Evolutionary conservation across 2,797 vertebrate genomes (phyloP).

Genomic region (Malurus splendens): DNA sequence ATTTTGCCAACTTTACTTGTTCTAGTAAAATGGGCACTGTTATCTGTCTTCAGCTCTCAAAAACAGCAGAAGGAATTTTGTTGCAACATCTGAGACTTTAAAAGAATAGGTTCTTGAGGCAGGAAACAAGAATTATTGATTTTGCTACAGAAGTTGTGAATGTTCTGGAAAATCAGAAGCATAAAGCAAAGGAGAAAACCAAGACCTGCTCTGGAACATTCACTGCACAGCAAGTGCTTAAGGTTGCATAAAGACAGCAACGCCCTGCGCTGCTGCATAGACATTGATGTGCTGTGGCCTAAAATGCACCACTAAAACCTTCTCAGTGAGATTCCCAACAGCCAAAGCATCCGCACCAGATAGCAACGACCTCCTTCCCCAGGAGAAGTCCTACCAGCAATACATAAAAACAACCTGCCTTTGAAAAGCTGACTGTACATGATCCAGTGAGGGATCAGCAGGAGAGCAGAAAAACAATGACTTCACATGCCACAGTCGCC

Average conservation of each 20-base stretch:
- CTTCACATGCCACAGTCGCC: background rate
- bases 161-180: background rate
- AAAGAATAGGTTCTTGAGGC: background rate
- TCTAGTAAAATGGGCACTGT: background rate
- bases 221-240: background rate
- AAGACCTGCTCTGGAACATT: background rate
- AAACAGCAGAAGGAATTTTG: background rate
- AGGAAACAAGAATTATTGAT: background rate
- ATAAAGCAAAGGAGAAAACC: background rate
- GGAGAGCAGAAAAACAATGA: background rate
- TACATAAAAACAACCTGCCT: background rate
- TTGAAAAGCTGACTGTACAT: background rate
- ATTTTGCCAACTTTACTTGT: background rate
- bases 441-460: background rate
- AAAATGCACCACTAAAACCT: background rate
- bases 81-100: background rate
- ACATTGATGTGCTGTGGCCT: background rate
- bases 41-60: background rate
- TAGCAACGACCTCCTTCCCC: background rate
- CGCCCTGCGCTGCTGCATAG: background rate
- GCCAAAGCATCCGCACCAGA: background rate
- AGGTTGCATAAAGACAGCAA: background rate
- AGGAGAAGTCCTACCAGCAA: background rate
- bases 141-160: background rate
- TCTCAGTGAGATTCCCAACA: background rate